phyloP scores from a whole-genome alignment of 2,797 vertebrate genomes.

The Pseudomugil gertrudae region DNA sequence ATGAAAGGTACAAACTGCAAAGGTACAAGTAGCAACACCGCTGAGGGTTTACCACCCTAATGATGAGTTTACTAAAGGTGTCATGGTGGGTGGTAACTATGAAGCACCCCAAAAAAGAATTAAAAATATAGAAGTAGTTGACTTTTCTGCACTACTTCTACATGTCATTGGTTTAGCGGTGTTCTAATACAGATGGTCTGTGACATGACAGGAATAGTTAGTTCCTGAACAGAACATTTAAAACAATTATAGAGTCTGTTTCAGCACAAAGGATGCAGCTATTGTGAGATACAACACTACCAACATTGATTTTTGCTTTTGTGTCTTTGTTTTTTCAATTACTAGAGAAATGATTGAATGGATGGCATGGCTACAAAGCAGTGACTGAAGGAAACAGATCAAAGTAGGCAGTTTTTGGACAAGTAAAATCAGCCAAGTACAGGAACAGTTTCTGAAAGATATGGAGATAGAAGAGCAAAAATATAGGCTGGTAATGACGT shows the following conservation, averaged over 20 bases:
- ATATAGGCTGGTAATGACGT: conserved; percentile 66
- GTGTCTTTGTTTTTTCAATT: conserved; percentile 51
- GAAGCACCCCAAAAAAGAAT: not conserved
- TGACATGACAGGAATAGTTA: conserved; percentile 21
- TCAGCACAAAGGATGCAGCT: conserved; percentile 33
- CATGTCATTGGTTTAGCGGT: conserved; percentile 11
- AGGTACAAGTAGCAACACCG: no score
- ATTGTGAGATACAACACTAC: conserved; percentile 58
- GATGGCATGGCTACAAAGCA: conserved; percentile 41
- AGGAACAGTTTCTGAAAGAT: conserved; percentile 57
- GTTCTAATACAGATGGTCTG: not conserved
- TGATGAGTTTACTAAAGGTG: no score
- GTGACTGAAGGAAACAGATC: conserved; percentile 60
- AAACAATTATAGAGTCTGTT: conserved; percentile 14
- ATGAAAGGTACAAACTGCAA: no score
- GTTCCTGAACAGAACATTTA: conserved; percentile 12
- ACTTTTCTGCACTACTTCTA: conserved; percentile 39
- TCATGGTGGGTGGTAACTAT: not conserved
- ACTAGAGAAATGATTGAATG: conserved; percentile 48
- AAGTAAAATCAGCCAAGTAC: conserved; percentile 33
- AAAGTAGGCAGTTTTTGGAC: conserved; percentile 37
- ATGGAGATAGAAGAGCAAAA: conserved; percentile 45
- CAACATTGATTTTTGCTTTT: conserved; percentile 53
- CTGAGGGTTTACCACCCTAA: no score
- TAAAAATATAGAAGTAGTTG: conserved; percentile 27